A percentile compares a stretch with the other conserved stretches of the same genome.
Evolutionary conservation across 2,888 invertebrate species (phyloP).

Genomic region (Erynnis tages): DNA sequence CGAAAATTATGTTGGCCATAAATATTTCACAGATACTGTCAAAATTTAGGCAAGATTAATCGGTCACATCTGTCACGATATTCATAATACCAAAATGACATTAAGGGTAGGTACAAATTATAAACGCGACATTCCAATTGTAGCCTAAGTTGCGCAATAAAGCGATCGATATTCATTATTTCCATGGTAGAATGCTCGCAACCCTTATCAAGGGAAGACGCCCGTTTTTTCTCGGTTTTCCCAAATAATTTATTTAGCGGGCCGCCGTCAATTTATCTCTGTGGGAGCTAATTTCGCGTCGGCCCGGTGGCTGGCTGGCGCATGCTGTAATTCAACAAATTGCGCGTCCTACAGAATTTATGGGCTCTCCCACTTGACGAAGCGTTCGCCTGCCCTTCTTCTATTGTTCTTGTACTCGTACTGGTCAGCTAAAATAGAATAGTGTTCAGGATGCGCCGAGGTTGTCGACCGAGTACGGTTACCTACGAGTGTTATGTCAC

Average conservation of each 20-base stretch:
- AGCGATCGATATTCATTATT: conserved; percentile 75
- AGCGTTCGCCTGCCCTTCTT: conserved; percentile 62
- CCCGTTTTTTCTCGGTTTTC: conserved; percentile 81
- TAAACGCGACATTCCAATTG: conserved; percentile 11
- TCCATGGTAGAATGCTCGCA: conserved; percentile 63
- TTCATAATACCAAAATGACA: too few relatives aligned
- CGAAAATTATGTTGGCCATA: too few relatives aligned
- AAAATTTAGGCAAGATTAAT: too few relatives aligned
- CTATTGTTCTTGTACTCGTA: conserved; percentile 72
- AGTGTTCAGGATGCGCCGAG: conserved; percentile 36
- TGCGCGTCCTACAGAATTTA: conserved; percentile 78
- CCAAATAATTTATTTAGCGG: conserved; percentile 82
- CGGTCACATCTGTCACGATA: too few relatives aligned
- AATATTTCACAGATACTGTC: too few relatives aligned
- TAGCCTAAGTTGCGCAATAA: conserved; percentile 35
- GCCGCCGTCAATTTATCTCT: conserved; percentile 79
- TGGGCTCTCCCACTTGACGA: conserved; percentile 75
- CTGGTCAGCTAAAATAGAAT: conserved; percentile 53
- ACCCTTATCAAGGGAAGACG: conserved; percentile 81
- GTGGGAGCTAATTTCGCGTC: conserved; percentile 80
- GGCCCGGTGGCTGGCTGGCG: conserved; percentile 78
- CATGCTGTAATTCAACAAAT: conserved; percentile 82
- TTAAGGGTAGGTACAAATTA: not conserved
- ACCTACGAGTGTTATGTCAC: conserved; percentile 19
- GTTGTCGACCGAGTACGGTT: conserved; percentile 23